Conservation (phyloP, 2,797 vertebrate genomes). For the Pteronotus mesoamericanus region DNA sequence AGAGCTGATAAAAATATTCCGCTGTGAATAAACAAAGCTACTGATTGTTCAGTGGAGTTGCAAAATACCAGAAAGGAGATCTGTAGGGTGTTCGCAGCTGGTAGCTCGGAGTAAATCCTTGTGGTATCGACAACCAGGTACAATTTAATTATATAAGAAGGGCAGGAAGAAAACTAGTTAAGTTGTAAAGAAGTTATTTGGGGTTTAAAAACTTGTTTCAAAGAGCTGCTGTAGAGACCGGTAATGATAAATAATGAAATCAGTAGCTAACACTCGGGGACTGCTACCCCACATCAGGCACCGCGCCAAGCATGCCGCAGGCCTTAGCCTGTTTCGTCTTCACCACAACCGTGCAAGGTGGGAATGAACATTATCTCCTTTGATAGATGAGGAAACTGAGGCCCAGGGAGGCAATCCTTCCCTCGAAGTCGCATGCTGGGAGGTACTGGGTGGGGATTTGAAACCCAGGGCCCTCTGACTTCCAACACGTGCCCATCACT, state of each 20-base stretch:
- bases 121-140: fast-evolving
- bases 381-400: background rate
- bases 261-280: fast-evolving
- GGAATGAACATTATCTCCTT: fast-evolving
- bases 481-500: fast-evolving
- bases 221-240: fast-evolving
- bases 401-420: background rate
- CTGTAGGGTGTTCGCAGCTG: fast-evolving
- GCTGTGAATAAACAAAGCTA: background rate
- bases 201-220: background rate
- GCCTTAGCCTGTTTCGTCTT: background rate
- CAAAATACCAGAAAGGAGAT: background rate
- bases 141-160: background rate
- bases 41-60: fast-evolving
- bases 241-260: too few species aligned
- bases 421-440: fast-evolving
- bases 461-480: background rate
- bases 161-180: background rate
- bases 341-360: background rate
- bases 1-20: background rate
- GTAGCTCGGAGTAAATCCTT: background rate
- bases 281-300: fast-evolving
- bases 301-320: fast-evolving
- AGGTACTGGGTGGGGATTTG: background rate
- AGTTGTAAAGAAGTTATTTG: background rate